Base-by-base conservation (phyloP, 2,888 invertebrate species). In the Callinectes sapidus region DNA sequence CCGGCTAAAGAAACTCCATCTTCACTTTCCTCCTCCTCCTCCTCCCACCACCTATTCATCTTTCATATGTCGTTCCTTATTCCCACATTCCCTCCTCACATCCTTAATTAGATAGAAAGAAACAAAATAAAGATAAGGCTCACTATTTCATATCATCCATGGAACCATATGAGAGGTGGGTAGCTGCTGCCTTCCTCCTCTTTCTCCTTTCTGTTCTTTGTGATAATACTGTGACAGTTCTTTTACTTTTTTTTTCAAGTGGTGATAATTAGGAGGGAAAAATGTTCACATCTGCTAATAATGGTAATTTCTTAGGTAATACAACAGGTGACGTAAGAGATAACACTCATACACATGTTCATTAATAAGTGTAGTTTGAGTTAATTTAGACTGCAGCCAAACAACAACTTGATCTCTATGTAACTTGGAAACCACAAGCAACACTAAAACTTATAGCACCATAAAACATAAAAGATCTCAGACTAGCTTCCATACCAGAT, bases 1-100 rank as follows among this genome's bases (percentile, higher is more conserved):
- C 93, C 32, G 92, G 92, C 23, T 92, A 92, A 54, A 5, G 32
- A n/a, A 35, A 35, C 42, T 66, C 89, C 81, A 35, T 39, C 35
- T 39, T 35, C 48, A 1, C 55, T 71, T 35, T 66, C 71, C 39
- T 18, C 18, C 35, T 71, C 18, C n/a, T 90, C 71, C 39, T 35
- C 48, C 42, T 32, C 42, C 14, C 42, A 66, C 48, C 87, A 32
- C 77, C 71, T 55, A 32, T n/a, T 87, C 87, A 32, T 55, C 54
- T 18, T 61, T 23, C 61, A 16, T 23, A 10, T 8, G 16, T 32
- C 54, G 48, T 48, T 55, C 85, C 35, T 48, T 48, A 48, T n/a
- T 32, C 23, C 87, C 54, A 77, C 71, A 77, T 28, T 77, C 81
- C 81, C 81, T 81, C 35, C 16, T 81, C 81, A 16, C 55, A 35